phyloP scores from a whole-genome alignment of 2,888 invertebrate species.

The Ochropleura leucogaster region DNA sequence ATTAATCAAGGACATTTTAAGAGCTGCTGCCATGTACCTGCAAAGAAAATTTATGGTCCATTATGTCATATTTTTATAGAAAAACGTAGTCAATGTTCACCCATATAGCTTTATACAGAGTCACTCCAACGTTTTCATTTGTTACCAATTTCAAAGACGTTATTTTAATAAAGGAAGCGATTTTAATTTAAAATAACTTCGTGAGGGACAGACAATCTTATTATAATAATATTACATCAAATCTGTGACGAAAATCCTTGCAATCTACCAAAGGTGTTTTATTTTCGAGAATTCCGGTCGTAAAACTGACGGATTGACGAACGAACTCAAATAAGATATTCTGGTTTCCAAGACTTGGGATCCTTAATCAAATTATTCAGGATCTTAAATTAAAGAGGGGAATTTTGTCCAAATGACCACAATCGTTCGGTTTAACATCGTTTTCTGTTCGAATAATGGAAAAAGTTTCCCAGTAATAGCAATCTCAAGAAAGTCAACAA shows the following conservation, averaged over 20 bases:
- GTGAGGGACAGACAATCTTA: constrained; percentile 1
- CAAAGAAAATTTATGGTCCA: constrained; percentile 61
- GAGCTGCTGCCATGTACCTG: constrained; percentile 66
- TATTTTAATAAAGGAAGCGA: constrained; percentile 11
- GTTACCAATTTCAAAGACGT: constrained; percentile 1
- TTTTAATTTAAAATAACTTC: constrained; percentile 23
- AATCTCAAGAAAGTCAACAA: constrained; percentile 71
- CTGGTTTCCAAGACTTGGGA: constrained; percentile 42
- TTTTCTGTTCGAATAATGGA: constrained; percentile 77
- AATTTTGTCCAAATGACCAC: constrained; percentile 67
- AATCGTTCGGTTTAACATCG: constrained; percentile 72
- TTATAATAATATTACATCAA: constrained; percentile 24
- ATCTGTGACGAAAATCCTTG: constrained; percentile 15
- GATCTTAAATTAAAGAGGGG: constrained; percentile 61
- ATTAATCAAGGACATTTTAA: constrained; percentile 72
- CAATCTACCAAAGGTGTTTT: constrained; percentile 50
- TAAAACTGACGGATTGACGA: constrained; percentile 53
- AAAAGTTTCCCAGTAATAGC: constrained; percentile 78
- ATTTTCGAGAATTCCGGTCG: constrained; percentile 38
- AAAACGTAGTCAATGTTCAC: constrained; percentile 37
- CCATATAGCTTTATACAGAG: constrained; percentile 7
- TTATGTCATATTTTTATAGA: constrained; percentile 57
- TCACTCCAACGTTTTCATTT: constrained; percentile 25
- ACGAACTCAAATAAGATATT: constrained; percentile 54
- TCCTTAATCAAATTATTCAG: constrained; percentile 63